phyloP scores from a whole-genome alignment of 2,797 vertebrate species.

The Enteromius viviparus region DNA sequence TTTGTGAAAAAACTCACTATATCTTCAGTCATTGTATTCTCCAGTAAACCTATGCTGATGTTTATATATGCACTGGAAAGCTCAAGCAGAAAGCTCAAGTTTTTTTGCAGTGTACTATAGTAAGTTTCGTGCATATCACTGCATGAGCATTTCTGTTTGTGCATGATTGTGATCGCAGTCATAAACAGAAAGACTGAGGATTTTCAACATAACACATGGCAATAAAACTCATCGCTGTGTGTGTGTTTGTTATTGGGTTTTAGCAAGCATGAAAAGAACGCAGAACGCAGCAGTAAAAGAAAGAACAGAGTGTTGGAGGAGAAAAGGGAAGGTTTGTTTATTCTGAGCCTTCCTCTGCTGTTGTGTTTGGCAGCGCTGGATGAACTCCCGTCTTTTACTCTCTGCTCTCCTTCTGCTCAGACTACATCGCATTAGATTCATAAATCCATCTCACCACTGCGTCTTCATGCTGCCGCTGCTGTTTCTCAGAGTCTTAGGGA shows the following conservation, averaged over 20 bases:
- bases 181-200: no score
- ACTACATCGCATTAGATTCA: neutral
- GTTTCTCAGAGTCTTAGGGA: no score
- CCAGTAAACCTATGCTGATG: neutral
- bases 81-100: neutral
- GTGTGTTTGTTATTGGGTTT: neutral
- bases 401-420: neutral
- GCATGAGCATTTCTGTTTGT: neutral
- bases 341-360: slow-evolving; percentile 22
- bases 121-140: neutral
- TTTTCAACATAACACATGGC: neutral
- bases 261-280: neutral
- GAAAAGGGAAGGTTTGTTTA: slow-evolving; percentile 28
- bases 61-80: neutral
- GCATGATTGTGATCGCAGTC: neutral
- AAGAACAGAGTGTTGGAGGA: slow-evolving; percentile 2
- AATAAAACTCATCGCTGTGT: neutral
- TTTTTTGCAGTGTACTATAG: neutral
- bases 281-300: slow-evolving; percentile 16
- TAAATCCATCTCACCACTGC: no score
- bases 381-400: neutral
- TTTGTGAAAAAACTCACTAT: neutral
- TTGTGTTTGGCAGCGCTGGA: slow-evolving; percentile 35
- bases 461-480: no score
- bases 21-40: neutral